A percentile compares a stretch with the other conserved stretches of the same genome.
phyloP scores from a whole-genome alignment of 2,113 vertebrate species.

The Glaucomys volans region DNA sequence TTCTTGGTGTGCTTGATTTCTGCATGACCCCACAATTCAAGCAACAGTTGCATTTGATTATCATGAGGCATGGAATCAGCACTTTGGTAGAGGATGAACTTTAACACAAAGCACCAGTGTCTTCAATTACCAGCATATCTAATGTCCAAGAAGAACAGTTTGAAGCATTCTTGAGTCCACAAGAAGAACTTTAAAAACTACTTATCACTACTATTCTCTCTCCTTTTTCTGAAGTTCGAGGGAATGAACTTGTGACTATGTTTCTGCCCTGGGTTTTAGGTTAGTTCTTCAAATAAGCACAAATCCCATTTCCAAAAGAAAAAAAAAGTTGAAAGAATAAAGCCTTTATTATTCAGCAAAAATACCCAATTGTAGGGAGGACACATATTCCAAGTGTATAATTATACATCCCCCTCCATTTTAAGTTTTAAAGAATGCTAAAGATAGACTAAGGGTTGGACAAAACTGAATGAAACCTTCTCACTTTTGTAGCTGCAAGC shows the following conservation, averaged over 20 bases:
- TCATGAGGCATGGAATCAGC: conserved; percentile 76
- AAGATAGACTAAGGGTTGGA: neutral
- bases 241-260: conserved; percentile 71
- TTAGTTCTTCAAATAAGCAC: conserved; percentile 66
- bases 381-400: conserved; percentile 19
- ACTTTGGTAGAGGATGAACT: conserved; percentile 50
- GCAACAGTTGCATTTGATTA: conserved; percentile 77
- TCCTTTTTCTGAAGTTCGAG: conserved; percentile 59
- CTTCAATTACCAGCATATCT: conserved; percentile 77
- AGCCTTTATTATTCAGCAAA: conserved; percentile 46
- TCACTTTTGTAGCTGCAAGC: neutral
- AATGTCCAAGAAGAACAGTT: conserved; percentile 62
- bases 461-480: conserved; percentile 45
- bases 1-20: neutral
- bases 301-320: conserved; percentile 58
- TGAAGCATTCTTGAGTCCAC: conserved; percentile 77
- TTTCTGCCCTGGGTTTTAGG: conserved; percentile 63
- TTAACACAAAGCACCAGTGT: conserved; percentile 79
- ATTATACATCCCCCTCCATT: neutral
- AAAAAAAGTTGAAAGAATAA: neutral
- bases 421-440: conserved; percentile 49
- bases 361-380: neutral
- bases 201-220: conserved; percentile 64
- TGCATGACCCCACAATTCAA: conserved; percentile 28
- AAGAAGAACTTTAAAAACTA: conserved; percentile 68